Percentiles rank a stretch among this genome's conserved stretches.
phyloP scores from a whole-genome alignment of 2,113 vertebrate genomes.

The Labeo rohita region DNA sequence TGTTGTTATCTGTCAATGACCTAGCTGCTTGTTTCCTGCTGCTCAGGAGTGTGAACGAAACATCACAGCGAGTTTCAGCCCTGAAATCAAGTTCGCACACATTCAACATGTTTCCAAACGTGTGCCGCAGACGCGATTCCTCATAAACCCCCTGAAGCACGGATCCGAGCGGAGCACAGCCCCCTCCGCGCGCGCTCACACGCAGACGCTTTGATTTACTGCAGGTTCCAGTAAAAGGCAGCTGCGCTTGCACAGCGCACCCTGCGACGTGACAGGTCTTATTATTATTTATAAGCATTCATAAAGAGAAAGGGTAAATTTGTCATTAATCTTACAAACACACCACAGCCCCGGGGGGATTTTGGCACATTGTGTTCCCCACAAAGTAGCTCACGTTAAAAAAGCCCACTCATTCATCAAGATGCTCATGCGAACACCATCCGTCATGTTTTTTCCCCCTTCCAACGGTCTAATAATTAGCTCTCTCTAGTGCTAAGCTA shows the following conservation, averaged over 20 bases:
- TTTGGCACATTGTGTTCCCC: slow-evolving; percentile 36
- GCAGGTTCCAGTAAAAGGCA: slow-evolving; percentile 60
- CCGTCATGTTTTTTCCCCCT: neutral
- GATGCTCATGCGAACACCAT: neutral
- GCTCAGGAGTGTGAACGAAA: neutral
- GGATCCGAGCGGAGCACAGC: slow-evolving; percentile 35
- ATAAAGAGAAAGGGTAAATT: slow-evolving; percentile 51
- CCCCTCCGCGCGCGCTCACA: neutral
- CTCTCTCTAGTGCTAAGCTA: slow-evolving; percentile 28
- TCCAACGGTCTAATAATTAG: slow-evolving; percentile 42
- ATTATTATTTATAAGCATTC: slow-evolving; percentile 63
- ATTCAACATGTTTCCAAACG: slow-evolving; percentile 32
- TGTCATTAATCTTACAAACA: slow-evolving; percentile 48
- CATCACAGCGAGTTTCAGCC: slow-evolving; percentile 42
- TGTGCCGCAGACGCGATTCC: slow-evolving; percentile 53
- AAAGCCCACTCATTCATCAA: slow-evolving; percentile 47
- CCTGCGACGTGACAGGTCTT: slow-evolving; percentile 64
- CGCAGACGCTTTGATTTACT: slow-evolving; percentile 41
- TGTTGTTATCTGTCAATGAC: neutral
- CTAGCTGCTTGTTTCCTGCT: neutral
- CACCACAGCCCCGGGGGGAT: slow-evolving; percentile 13
- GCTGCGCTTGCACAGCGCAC: slow-evolving; percentile 64
- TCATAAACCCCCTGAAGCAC: slow-evolving; percentile 31
- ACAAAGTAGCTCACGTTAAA: slow-evolving; percentile 37
- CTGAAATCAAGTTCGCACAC: neutral